Conservation (phyloP, 2,113 vertebrate genomes). For the Talpa occidentalis region DNA sequence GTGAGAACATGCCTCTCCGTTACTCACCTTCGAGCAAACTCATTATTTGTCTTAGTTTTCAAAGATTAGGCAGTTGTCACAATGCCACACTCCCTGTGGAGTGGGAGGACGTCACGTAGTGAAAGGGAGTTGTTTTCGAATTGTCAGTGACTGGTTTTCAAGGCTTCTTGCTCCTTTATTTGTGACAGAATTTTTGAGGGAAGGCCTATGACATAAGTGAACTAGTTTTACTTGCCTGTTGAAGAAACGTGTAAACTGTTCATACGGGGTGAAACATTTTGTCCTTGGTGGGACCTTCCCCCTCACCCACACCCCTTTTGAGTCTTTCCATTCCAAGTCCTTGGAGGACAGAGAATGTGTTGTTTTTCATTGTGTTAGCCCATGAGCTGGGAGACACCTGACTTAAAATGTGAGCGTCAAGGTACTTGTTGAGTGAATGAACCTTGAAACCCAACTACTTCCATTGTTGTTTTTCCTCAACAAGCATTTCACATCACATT, state of each 20-base stretch:
- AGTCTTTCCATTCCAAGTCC: background rate
- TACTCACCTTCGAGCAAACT: background rate
- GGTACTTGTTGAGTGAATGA: background rate
- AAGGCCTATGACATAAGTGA: background rate
- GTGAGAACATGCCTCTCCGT: background rate
- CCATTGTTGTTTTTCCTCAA: background rate
- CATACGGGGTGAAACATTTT: background rate
- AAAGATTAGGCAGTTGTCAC: background rate
- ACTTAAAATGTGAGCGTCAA: background rate
- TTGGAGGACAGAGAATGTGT: background rate
- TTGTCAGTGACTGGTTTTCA: background rate
- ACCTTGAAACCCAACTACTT: background rate
- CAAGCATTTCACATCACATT: background rate
- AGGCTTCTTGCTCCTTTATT: background rate
- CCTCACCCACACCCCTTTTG: background rate
- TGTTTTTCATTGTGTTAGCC: background rate
- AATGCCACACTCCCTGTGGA: background rate
- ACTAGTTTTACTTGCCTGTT: background rate
- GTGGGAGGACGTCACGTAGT: background rate
- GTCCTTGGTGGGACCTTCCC: background rate
- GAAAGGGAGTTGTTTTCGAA: background rate
- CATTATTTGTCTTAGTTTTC: background rate
- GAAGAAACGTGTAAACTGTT: background rate
- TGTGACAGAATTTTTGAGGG: background rate
- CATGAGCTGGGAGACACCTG: background rate